Conservation (phyloP, 1,140 invertebrate species). For the Aphelenchoides besseyi region DNA sequence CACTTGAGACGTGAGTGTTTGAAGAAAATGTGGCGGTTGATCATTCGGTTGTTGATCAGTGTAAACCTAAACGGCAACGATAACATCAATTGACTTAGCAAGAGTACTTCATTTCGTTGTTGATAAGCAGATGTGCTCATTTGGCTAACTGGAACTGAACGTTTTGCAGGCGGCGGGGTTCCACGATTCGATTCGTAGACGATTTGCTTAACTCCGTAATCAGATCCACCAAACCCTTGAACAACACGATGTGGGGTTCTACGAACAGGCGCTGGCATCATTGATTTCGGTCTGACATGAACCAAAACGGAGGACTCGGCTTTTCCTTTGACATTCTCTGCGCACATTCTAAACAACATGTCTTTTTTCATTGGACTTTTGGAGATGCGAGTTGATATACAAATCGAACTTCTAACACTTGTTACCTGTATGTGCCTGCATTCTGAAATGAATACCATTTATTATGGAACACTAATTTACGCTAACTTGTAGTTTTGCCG, state of each 20-base stretch:
- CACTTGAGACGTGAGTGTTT: conserved; percentile 58
- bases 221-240: conserved; percentile 17
- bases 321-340: conserved; percentile 65
- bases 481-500: conserved; percentile 52
- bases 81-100: no score
- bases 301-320: conserved; percentile 63
- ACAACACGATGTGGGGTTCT: conserved; percentile 20
- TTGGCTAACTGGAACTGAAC: conserved; percentile 24
- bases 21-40: conserved; percentile 57
- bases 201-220: conserved; percentile 20
- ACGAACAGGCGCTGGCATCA: conserved; percentile 42
- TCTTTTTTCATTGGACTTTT: no score
- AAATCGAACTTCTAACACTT: no score
- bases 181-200: conserved; percentile 11
- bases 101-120: neutral
- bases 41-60: conserved; percentile 11
- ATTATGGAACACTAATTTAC: no score
- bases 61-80: neutral
- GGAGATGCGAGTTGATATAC: no score
- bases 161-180: conserved; percentile 51
- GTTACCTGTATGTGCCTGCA: no score
- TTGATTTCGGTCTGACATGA: conserved; percentile 53
- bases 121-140: conserved; percentile 35
- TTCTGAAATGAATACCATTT: no score
- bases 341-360: conserved; percentile 59